These are phyloP conservation scores for Lysandra bellargus DNA, from an alignment of 2,888 invertebrate genomes.

Conservation along the genomic window DNA sequence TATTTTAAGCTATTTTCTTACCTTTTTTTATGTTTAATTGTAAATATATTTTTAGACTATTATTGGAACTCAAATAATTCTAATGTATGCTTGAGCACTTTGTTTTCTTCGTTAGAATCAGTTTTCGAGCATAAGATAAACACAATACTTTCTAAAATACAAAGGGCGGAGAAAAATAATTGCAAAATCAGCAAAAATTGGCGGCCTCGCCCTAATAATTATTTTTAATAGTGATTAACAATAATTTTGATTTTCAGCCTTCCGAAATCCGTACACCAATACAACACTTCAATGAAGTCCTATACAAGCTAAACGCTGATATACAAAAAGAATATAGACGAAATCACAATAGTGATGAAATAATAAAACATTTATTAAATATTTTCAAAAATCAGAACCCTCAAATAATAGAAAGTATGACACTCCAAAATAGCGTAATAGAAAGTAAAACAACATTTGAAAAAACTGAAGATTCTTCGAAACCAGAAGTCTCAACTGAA, in stretches of 20 bases:
- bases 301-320: slow-evolving; percentile 65
- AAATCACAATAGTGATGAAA: slow-evolving; percentile 46
- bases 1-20: no score
- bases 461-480: not conserved
- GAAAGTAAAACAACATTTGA: not conserved
- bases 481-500: not conserved
- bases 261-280: slow-evolving; percentile 48
- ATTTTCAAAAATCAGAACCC: slow-evolving; percentile 61
- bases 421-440: slow-evolving; percentile 41
- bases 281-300: slow-evolving; percentile 39
- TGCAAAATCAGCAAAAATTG: no score
- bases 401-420: slow-evolving; percentile 52
- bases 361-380: slow-evolving; percentile 48
- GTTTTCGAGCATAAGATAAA: no score
- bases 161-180: no score
- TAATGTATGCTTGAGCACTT: no score
- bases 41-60: no score
- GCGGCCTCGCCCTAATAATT: no score
- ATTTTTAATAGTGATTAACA: not conserved
- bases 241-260: slow-evolving; percentile 48
- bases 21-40: no score
- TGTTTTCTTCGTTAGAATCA: no score
- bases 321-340: slow-evolving; percentile 56
- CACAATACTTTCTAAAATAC: no score
- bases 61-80: no score